phyloP scores from a whole-genome alignment of 2,888 invertebrate genomes.

The Drosophila neonasuta region DNA sequence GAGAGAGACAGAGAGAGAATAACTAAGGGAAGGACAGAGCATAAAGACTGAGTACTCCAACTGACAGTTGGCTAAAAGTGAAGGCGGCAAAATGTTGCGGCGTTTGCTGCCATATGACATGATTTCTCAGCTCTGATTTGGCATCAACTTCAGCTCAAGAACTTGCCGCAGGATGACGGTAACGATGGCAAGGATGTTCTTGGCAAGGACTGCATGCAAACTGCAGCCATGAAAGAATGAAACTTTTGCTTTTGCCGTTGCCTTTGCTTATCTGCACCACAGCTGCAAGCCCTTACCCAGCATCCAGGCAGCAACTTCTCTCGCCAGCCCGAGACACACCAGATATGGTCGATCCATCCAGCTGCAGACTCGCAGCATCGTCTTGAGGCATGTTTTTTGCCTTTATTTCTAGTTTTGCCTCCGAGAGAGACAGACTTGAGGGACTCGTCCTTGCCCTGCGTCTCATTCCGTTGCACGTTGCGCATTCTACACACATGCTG shows the following conservation, averaged over 20 bases:
- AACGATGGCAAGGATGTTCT: background rate
- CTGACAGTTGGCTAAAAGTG: slow-evolving; percentile 54
- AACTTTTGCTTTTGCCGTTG: slow-evolving; percentile 52
- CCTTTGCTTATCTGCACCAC: slow-evolving; percentile 46
- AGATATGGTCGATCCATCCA: background rate
- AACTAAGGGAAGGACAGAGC: slow-evolving; percentile 5
- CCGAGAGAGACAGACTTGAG: slow-evolving; percentile 3
- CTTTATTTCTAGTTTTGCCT: slow-evolving; percentile 18
- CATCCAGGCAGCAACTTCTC: slow-evolving; percentile 26
- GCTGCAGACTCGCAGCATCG: slow-evolving; percentile 19
- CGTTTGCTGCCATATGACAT: slow-evolving; percentile 64
- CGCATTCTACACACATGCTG: slow-evolving; percentile 29
- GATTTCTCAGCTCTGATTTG: slow-evolving; percentile 69
- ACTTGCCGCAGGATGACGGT: slow-evolving; percentile 44
- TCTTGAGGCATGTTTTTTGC: slow-evolving; percentile 38
- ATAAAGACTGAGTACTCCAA: slow-evolving; percentile 2
- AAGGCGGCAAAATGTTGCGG: slow-evolving; percentile 57
- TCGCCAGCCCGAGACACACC: background rate
- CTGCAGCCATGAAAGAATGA: slow-evolving; percentile 19
- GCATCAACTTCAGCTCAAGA: slow-evolving; percentile 51
- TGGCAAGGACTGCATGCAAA: slow-evolving; percentile 35
- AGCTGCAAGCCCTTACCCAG: slow-evolving; percentile 33
- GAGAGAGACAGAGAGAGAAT: background rate
- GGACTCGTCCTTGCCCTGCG: slow-evolving; percentile 33
- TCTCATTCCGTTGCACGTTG: slow-evolving; percentile 15